Conservation (phyloP, 2,797 vertebrate species). For the Ctenochaetus hawaiiensis region DNA sequence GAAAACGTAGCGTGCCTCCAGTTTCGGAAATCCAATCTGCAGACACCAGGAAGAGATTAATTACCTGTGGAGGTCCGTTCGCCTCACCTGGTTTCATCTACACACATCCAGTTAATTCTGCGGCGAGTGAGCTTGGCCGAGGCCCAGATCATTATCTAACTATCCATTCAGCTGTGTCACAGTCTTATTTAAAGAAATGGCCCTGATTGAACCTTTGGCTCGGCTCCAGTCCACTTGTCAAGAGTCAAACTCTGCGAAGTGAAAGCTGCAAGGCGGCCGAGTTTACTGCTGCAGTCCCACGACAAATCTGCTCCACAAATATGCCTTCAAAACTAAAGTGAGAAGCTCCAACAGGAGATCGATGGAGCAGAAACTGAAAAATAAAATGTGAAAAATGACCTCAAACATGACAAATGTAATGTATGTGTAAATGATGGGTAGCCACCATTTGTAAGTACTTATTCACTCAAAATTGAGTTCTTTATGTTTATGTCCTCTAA, state of each 20-base stretch:
- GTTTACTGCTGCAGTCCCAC: constrained; percentile 20
- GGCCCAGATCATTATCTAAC: constrained; percentile 75
- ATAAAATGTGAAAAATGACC: constrained; percentile 25
- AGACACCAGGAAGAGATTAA: constrained; percentile 64
- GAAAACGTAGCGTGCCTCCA: constrained; percentile 20
- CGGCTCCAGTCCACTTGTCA: constrained; percentile 53
- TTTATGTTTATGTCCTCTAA: no score
- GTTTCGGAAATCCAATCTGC: constrained; percentile 49
- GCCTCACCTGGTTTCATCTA: constrained; percentile 63
- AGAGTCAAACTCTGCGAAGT: constrained; percentile 45
- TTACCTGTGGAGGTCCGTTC: constrained; percentile 55
- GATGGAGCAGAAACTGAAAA: constrained; percentile 12
- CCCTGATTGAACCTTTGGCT: constrained; percentile 59
- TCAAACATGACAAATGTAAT: constrained; percentile 7
- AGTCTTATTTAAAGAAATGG: constrained; percentile 77
- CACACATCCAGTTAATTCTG: constrained; percentile 67
- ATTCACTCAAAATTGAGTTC: no score
- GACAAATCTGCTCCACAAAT: constrained; percentile 27
- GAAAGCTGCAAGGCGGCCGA: constrained; percentile 29
- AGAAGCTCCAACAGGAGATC: constrained; percentile 9
- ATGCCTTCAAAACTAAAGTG: constrained; percentile 3
- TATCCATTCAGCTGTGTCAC: constrained; percentile 69
- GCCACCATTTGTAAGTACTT: not conserved
- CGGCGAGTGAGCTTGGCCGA: constrained; percentile 48
- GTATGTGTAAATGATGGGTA: not conserved